These are phyloP conservation scores for Bothrops jararaca DNA, from an alignment of 2,113 vertebrate genomes.

Conservation along the genomic window DNA sequence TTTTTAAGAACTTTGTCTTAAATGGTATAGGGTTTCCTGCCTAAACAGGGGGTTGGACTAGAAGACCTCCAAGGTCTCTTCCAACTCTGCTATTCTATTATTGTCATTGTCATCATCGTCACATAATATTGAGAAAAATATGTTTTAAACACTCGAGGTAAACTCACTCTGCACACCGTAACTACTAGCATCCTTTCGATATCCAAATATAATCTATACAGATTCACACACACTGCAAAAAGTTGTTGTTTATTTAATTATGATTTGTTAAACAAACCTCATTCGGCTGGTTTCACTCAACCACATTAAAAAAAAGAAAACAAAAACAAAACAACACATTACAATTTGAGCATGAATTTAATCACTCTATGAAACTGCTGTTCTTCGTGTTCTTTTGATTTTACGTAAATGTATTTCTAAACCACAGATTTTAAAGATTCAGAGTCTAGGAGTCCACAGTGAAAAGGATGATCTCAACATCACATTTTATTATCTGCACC, in stretches of 20 bases:
- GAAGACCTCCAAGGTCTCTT: no score
- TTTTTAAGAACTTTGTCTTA: no score
- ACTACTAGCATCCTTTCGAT: not conserved
- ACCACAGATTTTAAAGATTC: not conserved
- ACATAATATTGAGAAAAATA: not conserved
- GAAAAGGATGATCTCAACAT: not conserved
- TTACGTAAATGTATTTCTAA: not conserved
- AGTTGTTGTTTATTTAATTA: not conserved
- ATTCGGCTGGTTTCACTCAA: not conserved
- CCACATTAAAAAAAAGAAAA: not conserved
- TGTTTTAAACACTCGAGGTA: not conserved
- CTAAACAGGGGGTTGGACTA: no score
- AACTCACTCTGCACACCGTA: not conserved
- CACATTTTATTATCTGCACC: not conserved
- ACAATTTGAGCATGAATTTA: not conserved
- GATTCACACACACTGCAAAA: not conserved
- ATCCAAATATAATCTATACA: not conserved
- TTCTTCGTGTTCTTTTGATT: not conserved
- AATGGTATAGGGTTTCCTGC: no score
- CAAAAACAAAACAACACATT: not conserved
- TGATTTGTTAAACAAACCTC: not conserved
- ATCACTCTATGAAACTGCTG: not conserved
- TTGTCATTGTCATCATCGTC: accelerated
- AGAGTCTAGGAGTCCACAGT: not conserved
- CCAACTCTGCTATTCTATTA: no score